A percentile compares a stretch with the other conserved stretches of the same genome.
phyloP scores from a whole-genome alignment of 37 sponge, comb jelly and placozoan species.

The Cliona cf. orientalis region DNA sequence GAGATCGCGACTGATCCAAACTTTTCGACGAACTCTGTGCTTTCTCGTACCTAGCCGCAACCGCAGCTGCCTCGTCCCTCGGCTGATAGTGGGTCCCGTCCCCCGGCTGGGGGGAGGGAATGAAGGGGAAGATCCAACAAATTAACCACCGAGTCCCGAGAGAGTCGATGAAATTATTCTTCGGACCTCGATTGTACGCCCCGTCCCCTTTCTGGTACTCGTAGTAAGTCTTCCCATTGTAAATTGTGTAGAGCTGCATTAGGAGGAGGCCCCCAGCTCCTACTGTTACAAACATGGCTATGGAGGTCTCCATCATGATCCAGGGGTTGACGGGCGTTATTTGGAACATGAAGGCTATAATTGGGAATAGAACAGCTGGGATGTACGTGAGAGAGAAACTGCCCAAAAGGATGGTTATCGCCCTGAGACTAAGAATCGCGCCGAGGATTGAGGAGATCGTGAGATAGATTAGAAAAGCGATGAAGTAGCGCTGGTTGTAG shows the following conservation, averaged over 20 bases:
- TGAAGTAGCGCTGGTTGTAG: conserved; percentile 86
- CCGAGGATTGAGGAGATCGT: conserved; percentile 43
- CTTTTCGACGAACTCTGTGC: too few species aligned
- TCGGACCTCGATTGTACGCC: conserved; percentile 32
- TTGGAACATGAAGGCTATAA: conserved; percentile 62
- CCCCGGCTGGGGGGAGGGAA: conserved; percentile 70
- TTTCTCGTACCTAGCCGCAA: too few species aligned
- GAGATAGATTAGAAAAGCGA: conserved; percentile 69
- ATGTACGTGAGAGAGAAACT: conserved; percentile 52
- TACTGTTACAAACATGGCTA: conserved; percentile 40
- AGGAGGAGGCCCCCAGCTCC: conserved; percentile 33
- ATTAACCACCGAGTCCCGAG: conserved; percentile 79
- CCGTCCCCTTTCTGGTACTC: conserved; percentile 32
- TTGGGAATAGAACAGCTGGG: conserved; percentile 66
- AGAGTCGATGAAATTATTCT: conserved; percentile 45
- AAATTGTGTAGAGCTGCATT: conserved; percentile 41
- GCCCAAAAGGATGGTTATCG: conserved; percentile 13
- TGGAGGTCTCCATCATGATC: conserved; percentile 50
- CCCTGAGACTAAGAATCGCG: conserved; percentile 44
- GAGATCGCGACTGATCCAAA: too few species aligned
- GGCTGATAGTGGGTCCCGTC: conserved; percentile 72
- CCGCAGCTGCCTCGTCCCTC: neutral
- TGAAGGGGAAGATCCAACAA: conserved; percentile 66
- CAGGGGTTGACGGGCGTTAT: conserved; percentile 48
- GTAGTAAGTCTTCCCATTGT: conserved; percentile 71